phyloP scores from a whole-genome alignment of 2,888 invertebrate species.

The Notodonta dromedarius region DNA sequence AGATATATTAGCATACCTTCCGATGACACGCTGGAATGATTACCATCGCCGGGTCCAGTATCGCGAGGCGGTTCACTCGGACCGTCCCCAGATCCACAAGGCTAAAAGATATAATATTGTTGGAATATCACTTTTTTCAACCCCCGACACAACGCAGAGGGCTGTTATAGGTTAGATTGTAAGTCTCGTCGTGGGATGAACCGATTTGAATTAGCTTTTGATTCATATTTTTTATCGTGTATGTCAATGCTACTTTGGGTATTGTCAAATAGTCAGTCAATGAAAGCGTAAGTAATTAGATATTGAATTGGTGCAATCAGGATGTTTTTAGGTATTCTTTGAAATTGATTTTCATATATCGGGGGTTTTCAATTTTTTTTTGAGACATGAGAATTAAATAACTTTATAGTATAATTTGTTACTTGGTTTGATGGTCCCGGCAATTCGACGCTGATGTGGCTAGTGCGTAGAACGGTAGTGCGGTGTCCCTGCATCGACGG shows the following conservation, averaged over 20 bases:
- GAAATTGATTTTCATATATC: too few species aligned
- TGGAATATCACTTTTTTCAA: neutral
- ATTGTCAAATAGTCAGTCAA: too few species aligned
- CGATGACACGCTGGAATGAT: conserved; percentile 96
- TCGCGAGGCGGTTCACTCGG: conserved; percentile 53
- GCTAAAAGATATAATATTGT: conserved; percentile 42
- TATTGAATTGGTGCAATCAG: too few species aligned
- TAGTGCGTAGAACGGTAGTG: conserved; percentile 57
- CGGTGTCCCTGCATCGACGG: conserved; percentile 63
- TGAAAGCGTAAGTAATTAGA: too few species aligned
- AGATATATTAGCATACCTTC: conserved; percentile 87
- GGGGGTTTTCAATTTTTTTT: too few species aligned
- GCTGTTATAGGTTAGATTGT: neutral
- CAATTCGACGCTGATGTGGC: conserved; percentile 76
- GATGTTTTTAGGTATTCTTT: too few species aligned
- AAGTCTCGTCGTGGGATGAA: neutral
- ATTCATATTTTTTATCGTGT: neutral
- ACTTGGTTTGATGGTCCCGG: conserved; percentile 72
- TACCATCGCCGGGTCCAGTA: conserved; percentile 86
- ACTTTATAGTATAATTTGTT: conserved; percentile 13
- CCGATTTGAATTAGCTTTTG: neutral
- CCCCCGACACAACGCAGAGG: neutral
- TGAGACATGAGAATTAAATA: neutral
- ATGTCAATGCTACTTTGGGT: too few species aligned
- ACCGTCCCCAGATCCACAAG: conserved; percentile 60